phyloP scores from a whole-genome alignment of 2,113 vertebrate species.

The Formicarius rufipectus region DNA sequence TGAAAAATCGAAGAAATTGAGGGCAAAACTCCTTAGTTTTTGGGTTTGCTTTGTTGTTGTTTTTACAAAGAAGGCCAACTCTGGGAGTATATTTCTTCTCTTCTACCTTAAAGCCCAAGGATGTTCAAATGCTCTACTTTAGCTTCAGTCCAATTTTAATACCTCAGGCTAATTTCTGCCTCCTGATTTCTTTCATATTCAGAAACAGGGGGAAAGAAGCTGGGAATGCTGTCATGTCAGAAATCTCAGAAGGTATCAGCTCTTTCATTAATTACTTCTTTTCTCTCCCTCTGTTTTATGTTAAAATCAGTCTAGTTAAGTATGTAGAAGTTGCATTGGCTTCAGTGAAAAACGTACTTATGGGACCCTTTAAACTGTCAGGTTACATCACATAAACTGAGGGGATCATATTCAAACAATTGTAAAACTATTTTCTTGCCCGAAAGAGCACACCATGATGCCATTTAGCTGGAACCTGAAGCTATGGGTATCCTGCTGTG shows the following conservation, averaged over 20 bases:
- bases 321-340: neutral
- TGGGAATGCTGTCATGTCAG: conserved; percentile 19
- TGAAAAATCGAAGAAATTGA: neutral
- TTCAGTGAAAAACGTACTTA: neutral
- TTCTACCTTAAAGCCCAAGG: neutral
- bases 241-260: conserved; percentile 37
- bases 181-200: neutral
- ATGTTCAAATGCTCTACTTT: neutral
- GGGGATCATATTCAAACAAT: conserved; percentile 63
- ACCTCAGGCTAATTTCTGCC: neutral
- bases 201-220: conserved; percentile 13
- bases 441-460: conserved; percentile 73
- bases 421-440: conserved; percentile 67
- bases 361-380: conserved; percentile 67
- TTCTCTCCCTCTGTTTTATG: conserved; percentile 33
- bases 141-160: neutral
- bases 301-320: conserved; percentile 43
- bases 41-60: neutral
- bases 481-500: conserved; percentile 72
- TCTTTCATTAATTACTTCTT: conserved; percentile 56
- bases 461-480: conserved; percentile 72
- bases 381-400: conserved; percentile 50
- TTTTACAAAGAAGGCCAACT: neutral
- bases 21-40: neutral
- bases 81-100: neutral